Base-by-base conservation (phyloP, 2,113 vertebrate genomes). In the Aplodontia rufa region DNA sequence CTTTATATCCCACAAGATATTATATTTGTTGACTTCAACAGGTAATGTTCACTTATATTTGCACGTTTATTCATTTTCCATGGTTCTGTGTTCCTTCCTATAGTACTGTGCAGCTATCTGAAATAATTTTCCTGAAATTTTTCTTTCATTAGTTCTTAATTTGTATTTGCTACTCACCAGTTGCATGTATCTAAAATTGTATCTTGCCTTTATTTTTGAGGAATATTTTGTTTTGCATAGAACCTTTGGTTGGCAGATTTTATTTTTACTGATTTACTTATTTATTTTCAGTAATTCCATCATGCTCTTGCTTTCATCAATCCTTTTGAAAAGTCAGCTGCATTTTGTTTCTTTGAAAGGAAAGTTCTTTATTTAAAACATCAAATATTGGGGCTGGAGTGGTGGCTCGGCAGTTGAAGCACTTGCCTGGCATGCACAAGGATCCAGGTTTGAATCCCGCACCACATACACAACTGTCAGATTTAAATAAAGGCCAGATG, bases 241-340 rank as follows among this genome's bases (percentile, higher is more conserved):
- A 78, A 19, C 32, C 93, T 49, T 69, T 28, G 47, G 9, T 62
- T 79, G n/a, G n/a, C 37, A 78, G 40, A 92, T 66, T 66, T 90
- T 82, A 68, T 55, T 28, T 74, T 55, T n/a, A n/a, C n/a, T n/a
- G n/a, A n/a, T n/a, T n/a, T n/a, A n/a, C n/a, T n/a, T n/a, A n/a
- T n/a, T 14, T 86, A 22, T 60, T 30, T 74, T 64, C 87, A 75
- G 14, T 8, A 64, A 55, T 83, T 37, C 37, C 20, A 64, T 62
- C 71, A 47, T 91, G 5, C 69, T 74, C 69, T 66, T 42, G 35
- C 87, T 93, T 92, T 55, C 22, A 14, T 90, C 5, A 13, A 74
- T 83, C 74, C 60, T 83, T 90, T 78, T n/a, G 74, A 94, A 90
- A 93, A 89, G 11, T 26, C 60, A 80, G 55, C 17, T 92, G 9